Evolutionary conservation across 2,797 vertebrate species (phyloP).

Genomic region (Hoplostethus mediterraneus): DNA sequence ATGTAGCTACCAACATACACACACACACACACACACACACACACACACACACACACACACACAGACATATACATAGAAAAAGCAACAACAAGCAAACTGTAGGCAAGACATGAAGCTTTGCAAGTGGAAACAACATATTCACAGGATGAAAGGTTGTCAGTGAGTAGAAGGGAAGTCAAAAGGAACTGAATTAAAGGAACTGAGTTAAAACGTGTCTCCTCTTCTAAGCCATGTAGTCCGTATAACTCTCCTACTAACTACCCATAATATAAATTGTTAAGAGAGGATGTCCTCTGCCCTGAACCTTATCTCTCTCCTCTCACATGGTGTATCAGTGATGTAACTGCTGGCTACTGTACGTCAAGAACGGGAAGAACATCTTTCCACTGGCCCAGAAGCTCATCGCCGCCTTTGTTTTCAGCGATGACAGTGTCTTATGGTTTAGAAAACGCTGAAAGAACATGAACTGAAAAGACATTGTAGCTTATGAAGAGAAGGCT

Average conservation of each 20-base stretch:
- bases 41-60: conserved; percentile 6
- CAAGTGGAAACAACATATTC: background rate
- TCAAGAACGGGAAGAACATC: background rate
- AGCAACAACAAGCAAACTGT: conserved; percentile 19
- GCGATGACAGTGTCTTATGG: background rate
- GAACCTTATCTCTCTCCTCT: background rate
- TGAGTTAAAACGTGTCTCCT: background rate
- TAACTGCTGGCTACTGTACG: background rate
- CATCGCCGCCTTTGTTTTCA: conserved; percentile 18
- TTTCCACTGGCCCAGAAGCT: background rate
- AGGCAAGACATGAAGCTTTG: conserved; percentile 19
- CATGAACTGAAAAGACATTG: conserved; percentile 26
- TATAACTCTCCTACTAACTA: background rate
- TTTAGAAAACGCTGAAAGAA: conserved; percentile 37
- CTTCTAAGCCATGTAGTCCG: background rate
- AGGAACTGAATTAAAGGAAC: background rate
- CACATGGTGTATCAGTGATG: conserved; percentile 1
- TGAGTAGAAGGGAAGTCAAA: background rate
- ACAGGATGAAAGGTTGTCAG: background rate
- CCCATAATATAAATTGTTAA: background rate
- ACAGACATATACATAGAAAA: background rate
- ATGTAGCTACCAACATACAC: background rate
- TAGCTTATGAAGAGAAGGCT: conserved; percentile 51
- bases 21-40: background rate
- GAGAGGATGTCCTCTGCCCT: background rate